Evolutionary conservation across 1,140 invertebrate species (phyloP).

Genomic region (Dendroctonus valens): DNA sequence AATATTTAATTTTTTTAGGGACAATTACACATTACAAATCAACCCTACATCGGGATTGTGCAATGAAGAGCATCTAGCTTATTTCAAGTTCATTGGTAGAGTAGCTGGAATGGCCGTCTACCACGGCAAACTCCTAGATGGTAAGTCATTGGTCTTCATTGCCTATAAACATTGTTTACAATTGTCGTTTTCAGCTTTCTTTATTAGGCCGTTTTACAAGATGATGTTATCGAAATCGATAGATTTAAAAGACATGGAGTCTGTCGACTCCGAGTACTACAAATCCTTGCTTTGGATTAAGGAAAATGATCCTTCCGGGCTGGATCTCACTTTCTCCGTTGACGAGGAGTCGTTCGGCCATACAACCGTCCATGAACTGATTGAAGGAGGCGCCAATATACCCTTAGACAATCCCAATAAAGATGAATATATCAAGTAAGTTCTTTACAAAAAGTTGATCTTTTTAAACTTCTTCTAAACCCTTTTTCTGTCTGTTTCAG

Average conservation of each 20-base stretch:
- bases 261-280: slow-evolving; percentile 97
- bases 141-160: slow-evolving; percentile 53
- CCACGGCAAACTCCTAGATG: slow-evolving; percentile 95
- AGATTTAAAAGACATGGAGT: slow-evolving; percentile 96
- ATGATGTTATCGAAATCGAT: slow-evolving; percentile 98
- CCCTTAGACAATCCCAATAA: slow-evolving; percentile 93
- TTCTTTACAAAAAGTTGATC: background rate
- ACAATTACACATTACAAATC: slow-evolving; percentile 99
- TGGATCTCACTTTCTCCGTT: slow-evolving; percentile 93
- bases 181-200: slow-evolving; percentile 78
- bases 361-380: slow-evolving; percentile 89
- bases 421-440: slow-evolving; percentile 93
- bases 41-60: slow-evolving; percentile 96
- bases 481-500: slow-evolving; percentile 53
- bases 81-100: slow-evolving; percentile 98
- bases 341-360: slow-evolving; percentile 97
- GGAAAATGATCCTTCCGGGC: slow-evolving; percentile 93
- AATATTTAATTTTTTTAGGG: slow-evolving; percentile 57
- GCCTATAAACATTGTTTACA: background rate
- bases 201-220: slow-evolving; percentile 99
- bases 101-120: slow-evolving; percentile 99
- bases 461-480: background rate
- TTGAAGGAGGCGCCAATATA: slow-evolving; percentile 87
- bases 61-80: slow-evolving; percentile 96
- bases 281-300: slow-evolving; percentile 96